Conservation (phyloP, 2,113 vertebrate species). For the Ictidomys tridecemlineatus region DNA sequence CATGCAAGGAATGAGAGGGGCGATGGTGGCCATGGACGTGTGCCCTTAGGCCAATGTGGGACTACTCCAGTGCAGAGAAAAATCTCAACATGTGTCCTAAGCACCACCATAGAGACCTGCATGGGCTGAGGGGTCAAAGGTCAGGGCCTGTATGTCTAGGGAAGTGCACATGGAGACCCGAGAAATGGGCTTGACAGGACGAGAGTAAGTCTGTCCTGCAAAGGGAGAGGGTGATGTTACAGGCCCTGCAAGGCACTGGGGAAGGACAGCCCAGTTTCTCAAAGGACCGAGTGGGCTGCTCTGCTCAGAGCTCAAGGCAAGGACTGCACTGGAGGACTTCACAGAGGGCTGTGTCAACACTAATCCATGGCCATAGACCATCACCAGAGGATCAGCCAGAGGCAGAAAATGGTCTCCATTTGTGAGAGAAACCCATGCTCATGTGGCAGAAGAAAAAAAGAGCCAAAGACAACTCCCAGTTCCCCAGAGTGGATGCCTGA, state of each 20-base stretch:
- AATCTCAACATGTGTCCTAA: background rate
- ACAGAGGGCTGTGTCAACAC: rapidly evolving
- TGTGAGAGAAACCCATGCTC: background rate
- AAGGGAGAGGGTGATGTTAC: background rate
- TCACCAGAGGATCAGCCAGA: background rate
- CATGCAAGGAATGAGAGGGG: too few relatives aligned
- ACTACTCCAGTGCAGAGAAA: background rate
- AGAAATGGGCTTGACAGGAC: background rate
- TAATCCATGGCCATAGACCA: rapidly evolving
- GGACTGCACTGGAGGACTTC: background rate
- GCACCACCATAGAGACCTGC: background rate
- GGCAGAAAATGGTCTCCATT: rapidly evolving
- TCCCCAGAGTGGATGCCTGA: background rate
- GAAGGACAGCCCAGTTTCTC: rapidly evolving
- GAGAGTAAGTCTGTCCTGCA: background rate
- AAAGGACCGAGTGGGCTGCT: background rate
- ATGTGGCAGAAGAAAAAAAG: rapidly evolving
- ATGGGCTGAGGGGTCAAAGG: background rate
- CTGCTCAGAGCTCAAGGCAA: background rate
- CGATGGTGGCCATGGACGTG: rapidly evolving
- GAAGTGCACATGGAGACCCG: rapidly evolving
- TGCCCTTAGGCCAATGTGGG: background rate
- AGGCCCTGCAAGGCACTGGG: background rate
- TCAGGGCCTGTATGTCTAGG: background rate
- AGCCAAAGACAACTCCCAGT: background rate